Evolutionary conservation across 2,113 vertebrate genomes (phyloP), one percentile per base, ranked within the genome.

Genomic region (Ammospiza caudacuta): DNA sequence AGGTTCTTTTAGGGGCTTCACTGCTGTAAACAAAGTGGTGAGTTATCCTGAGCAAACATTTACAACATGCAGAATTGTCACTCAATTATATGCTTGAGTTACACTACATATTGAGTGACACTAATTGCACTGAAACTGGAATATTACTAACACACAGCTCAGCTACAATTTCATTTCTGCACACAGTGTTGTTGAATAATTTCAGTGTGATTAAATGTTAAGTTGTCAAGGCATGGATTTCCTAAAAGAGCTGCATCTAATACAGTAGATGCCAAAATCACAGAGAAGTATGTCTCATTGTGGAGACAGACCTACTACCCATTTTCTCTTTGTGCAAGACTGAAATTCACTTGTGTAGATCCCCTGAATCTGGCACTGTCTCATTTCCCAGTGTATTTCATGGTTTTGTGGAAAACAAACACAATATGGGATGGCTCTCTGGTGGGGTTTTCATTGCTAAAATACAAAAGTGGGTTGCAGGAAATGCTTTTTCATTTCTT

Each of bases 51-150:
- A 85, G 31, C 41, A 88, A 93, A 86, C 33, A 72, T 35, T 75
- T 76, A 51, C 3, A 87, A 79, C 18, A 74, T 28, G 51, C 46
- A 80, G 58, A 86, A 21, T 12, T 93, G 70, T 83, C 82, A 74
- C 47, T 94, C 89, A 91, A 83, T 87, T 90, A 85, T 29, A 86
- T 55, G 79, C 79, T 88, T 92, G 79, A 97, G 33, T 76, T 88
- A 54, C 46, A 35, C 31, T 67, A 80, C 35, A 46, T 41, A 58
- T 43, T 85, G 75, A 94, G 67, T 80, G 75, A 55, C 85, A 93
- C 54, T 91, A 93, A 91, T 91, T 93, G 74, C 55, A 83, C 70
- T 9, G 41, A 83, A 93, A 88, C 63, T 35, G 72, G 37, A 92
- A 55, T 66, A 79, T 55, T 76, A 47, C 33, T 67, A 91, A 78